Evolutionary conservation across 2,888 invertebrate genomes (phyloP).

Genomic region (Brachyptera putata): DNA sequence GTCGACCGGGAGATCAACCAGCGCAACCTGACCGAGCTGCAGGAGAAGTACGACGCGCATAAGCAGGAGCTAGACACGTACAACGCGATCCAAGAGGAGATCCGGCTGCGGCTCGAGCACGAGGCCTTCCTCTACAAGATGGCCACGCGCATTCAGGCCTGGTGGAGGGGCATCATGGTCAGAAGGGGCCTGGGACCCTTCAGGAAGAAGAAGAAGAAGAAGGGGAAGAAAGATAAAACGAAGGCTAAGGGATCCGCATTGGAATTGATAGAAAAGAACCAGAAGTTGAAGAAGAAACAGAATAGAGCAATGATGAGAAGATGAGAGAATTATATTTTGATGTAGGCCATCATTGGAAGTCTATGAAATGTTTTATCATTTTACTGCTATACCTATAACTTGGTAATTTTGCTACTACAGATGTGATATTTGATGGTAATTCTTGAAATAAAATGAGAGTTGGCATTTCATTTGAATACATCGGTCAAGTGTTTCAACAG

Average conservation of each 20-base stretch:
- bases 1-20: not conserved
- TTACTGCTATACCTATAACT: too few species aligned
- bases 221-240: not conserved
- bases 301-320: too few species aligned
- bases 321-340: too few species aligned
- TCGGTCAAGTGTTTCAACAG: too few species aligned
- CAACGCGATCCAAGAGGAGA: not conserved
- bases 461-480: too few species aligned
- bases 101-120: not conserved
- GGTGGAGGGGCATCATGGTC: not conserved
- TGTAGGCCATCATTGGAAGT: too few species aligned
- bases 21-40: not conserved
- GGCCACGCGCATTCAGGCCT: conserved; percentile 7
- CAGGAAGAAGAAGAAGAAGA: not conserved
- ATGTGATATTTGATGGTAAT: too few species aligned
- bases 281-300: not conserved
- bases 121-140: conserved; percentile 3
- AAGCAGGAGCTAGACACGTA: not conserved
- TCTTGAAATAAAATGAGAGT: too few species aligned
- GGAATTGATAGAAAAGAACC: not conserved
- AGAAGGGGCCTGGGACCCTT: not conserved
- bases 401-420: too few species aligned
- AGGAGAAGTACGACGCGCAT: not conserved
- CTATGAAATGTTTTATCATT: too few species aligned
- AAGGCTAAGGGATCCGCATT: not conserved